phyloP scores from a whole-genome alignment of 2,113 vertebrate genomes.

The Gavialis gangeticus region DNA sequence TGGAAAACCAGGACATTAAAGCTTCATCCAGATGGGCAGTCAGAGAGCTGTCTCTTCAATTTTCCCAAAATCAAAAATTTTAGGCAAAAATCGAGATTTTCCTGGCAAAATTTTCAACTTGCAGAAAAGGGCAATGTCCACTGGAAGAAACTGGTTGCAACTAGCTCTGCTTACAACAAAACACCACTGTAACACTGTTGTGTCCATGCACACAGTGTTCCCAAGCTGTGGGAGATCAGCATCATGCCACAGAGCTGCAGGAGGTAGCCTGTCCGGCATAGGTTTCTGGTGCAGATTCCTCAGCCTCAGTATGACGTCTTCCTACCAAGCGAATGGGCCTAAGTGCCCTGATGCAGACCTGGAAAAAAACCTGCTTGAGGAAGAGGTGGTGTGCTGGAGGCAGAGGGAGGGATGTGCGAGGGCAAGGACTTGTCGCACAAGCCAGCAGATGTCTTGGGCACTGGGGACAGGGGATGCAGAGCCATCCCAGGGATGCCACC shows the following conservation, averaged over 20 bases:
- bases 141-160: background rate
- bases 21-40: background rate
- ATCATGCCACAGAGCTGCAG: background rate
- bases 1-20: no score
- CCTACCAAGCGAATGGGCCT: background rate
- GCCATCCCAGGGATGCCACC: background rate
- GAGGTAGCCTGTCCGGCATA: background rate
- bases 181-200: background rate
- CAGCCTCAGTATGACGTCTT: background rate
- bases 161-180: background rate
- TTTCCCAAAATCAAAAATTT: background rate
- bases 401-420: background rate
- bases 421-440: fast-evolving
- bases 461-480: background rate
- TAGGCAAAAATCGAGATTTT: background rate
- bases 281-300: background rate
- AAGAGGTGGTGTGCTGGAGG: background rate
- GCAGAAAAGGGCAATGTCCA: background rate
- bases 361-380: background rate
- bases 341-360: background rate
- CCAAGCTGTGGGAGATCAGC: background rate
- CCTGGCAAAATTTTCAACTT: background rate
- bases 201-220: background rate
- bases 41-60: background rate
- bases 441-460: background rate